phyloP scores from a whole-genome alignment of 2,888 invertebrate species.

The Chloroclystis v-ata region DNA sequence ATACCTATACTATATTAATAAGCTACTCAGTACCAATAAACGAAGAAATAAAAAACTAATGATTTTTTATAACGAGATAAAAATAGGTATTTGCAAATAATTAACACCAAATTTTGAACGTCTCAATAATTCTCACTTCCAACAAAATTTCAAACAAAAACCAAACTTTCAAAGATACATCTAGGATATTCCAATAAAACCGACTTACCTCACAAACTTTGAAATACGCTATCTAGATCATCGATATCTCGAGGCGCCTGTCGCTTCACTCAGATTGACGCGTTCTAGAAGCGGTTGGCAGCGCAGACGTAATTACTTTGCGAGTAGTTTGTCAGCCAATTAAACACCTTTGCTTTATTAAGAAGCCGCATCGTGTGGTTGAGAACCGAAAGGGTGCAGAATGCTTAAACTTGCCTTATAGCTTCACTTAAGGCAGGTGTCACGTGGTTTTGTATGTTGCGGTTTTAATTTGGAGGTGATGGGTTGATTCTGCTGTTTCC shows the following conservation, averaged over 20 bases:
- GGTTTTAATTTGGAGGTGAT: constrained; percentile 3
- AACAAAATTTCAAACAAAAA: too few relatives aligned
- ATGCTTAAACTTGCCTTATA: constrained; percentile 13
- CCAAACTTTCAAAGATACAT: too few relatives aligned
- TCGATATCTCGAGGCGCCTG: constrained; percentile 5
- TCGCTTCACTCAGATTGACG: constrained; percentile 65
- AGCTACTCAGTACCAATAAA: too few relatives aligned
- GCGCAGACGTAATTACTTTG: constrained; percentile 73
- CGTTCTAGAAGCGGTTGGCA: constrained; percentile 64
- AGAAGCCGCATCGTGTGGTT: constrained; percentile 63
- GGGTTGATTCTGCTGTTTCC: constrained; percentile 10
- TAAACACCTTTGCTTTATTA: constrained; percentile 79
- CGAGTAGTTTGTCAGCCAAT: constrained; percentile 77
- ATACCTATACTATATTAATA: too few relatives aligned
- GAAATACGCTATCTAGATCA: too few relatives aligned
- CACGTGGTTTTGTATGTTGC: constrained; percentile 19
- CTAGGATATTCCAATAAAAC: too few relatives aligned
- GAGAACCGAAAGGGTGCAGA: constrained; percentile 29
- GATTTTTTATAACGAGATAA: too few relatives aligned
- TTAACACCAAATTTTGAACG: too few relatives aligned
- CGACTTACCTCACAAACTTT: too few relatives aligned
- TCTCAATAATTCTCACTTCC: too few relatives aligned
- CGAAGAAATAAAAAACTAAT: too few relatives aligned
- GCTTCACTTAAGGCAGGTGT: background rate
- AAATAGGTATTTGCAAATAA: too few relatives aligned